phyloP scores from a whole-genome alignment of 2,888 invertebrate species.

The Metacarcinus magister region DNA sequence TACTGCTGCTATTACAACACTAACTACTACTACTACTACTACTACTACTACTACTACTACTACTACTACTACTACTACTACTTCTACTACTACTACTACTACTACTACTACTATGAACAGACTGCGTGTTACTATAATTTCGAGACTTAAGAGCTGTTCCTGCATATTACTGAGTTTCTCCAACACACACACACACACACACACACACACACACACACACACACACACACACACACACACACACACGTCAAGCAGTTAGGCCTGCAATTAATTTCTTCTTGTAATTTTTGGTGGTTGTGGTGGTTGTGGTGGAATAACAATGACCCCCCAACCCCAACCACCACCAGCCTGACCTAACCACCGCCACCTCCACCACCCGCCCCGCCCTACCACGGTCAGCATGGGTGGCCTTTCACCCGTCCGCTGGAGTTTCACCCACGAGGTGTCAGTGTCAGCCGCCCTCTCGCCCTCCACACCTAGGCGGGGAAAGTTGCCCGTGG shows the following conservation, averaged over 20 bases:
- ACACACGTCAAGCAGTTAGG: no score
- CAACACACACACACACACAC: neutral
- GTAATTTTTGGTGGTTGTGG: neutral
- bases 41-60: neutral
- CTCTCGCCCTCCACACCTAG: slow-evolving; percentile 14
- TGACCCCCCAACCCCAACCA: no score
- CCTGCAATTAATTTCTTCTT: no score
- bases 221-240: neutral
- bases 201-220: slow-evolving; percentile 22
- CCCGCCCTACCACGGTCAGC: neutral
- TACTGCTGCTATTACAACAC: neutral
- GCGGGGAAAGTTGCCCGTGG: slow-evolving; percentile 32
- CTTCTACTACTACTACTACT: neutral
- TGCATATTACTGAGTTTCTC: neutral
- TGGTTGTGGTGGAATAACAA: neutral
- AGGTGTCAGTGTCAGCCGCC: neutral
- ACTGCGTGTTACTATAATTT: neutral
- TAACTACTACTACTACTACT: neutral
- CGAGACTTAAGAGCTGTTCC: neutral
- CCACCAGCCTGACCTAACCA: no score
- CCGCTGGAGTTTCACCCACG: neutral
- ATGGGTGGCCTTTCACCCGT: slow-evolving; percentile 43
- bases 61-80: neutral
- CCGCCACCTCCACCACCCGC: neutral
- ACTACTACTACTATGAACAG: neutral